phyloP scores from a whole-genome alignment of 1,140 invertebrate species.

The Prorops nasuta region DNA sequence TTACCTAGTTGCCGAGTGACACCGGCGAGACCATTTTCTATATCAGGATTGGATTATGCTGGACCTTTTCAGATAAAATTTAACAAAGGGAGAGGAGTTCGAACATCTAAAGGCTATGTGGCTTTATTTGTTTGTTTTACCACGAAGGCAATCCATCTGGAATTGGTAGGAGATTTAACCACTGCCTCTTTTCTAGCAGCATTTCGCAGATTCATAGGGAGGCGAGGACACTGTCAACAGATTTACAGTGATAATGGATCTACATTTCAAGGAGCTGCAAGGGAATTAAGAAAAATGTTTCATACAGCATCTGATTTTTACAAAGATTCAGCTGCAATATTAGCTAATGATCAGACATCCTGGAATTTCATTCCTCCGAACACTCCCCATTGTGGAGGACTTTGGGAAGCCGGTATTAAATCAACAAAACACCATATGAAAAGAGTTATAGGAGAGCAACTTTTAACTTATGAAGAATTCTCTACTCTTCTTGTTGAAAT shows the following conservation, averaged over 20 bases:
- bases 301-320: no score
- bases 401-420: no score
- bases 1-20: slow-evolving; percentile 19
- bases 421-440: no score
- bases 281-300: no score
- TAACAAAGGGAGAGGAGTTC: slow-evolving; percentile 5
- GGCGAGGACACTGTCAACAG: slow-evolving; percentile 1
- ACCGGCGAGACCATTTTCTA: slow-evolving; percentile 27
- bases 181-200: slow-evolving; percentile 18
- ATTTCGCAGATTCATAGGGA: slow-evolving; percentile 18
- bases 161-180: slow-evolving; percentile 23
- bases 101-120: slow-evolving; percentile 19
- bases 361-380: no score
- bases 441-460: no score
- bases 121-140: slow-evolving; percentile 22
- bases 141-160: slow-evolving; percentile 30
- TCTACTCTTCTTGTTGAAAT: no score
- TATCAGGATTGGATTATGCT: slow-evolving; percentile 33
- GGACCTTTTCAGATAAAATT: slow-evolving; percentile 28
- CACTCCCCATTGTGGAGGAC: no score
- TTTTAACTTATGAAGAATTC: no score
- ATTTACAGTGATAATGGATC: background rate
- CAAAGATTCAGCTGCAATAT: no score
- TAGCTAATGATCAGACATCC: no score
- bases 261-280: no score